Conservation (phyloP, 2,113 vertebrate genomes). For the Arizona elegans region DNA sequence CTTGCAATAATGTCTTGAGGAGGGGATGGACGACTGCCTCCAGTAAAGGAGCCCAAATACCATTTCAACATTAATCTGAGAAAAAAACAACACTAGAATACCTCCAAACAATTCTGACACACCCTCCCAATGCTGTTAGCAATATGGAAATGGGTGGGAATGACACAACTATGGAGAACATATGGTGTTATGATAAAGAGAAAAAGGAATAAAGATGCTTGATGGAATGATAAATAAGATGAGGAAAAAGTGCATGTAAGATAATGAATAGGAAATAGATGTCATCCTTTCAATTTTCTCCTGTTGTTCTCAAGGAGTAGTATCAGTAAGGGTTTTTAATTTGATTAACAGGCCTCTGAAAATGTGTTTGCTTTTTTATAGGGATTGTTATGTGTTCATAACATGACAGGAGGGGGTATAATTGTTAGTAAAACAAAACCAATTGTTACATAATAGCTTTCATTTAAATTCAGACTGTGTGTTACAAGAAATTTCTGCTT, state of each 20-base stretch:
- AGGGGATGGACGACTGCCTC: background rate
- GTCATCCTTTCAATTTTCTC: background rate
- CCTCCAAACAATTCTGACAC: background rate
- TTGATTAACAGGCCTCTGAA: background rate
- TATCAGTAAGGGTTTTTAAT: background rate
- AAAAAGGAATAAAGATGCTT: background rate
- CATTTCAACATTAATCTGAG: background rate
- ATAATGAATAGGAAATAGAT: background rate
- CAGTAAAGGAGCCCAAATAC: background rate
- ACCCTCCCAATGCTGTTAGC: background rate
- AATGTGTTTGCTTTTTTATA: background rate
- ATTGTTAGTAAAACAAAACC: conserved; percentile 1
- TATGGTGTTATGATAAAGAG: background rate
- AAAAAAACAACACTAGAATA: background rate
- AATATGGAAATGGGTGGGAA: background rate
- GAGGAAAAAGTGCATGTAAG: background rate
- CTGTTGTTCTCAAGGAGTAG: background rate
- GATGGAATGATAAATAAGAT: background rate
- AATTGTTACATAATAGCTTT: background rate
- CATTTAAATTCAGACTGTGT: background rate
- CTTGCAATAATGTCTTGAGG: background rate
- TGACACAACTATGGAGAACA: background rate
- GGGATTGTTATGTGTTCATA: background rate
- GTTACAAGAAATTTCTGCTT: background rate
- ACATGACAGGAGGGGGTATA: background rate